phyloP scores from a whole-genome alignment of 2,888 invertebrate genomes.

The Sarcophaga subvicina region DNA sequence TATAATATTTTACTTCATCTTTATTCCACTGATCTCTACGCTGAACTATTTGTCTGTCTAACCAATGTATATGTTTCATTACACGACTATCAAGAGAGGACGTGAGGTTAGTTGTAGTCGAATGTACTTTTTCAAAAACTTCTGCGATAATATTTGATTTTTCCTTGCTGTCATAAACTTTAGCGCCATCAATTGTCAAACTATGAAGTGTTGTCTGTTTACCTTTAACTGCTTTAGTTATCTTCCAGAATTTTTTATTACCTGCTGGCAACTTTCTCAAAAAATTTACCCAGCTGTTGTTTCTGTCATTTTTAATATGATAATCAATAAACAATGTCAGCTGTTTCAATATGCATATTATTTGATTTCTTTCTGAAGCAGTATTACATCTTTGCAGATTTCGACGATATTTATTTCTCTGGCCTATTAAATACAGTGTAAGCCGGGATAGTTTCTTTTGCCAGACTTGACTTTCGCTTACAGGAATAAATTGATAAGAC shows the following conservation, averaged over 20 bases:
- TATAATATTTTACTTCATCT: background rate
- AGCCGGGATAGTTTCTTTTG: too few species aligned
- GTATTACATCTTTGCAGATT: background rate
- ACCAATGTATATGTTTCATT: background rate
- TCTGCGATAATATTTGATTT: slow-evolving; percentile 7
- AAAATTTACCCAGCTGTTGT: slow-evolving; percentile 1
- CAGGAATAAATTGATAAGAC: too few species aligned
- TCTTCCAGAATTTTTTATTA: slow-evolving; percentile 19
- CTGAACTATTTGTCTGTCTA: background rate
- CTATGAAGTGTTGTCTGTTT: background rate
- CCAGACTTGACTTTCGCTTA: too few species aligned
- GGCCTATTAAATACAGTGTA: too few species aligned
- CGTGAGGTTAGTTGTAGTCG: background rate
- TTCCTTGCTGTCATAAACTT: background rate
- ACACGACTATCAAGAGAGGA: background rate
- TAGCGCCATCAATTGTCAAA: background rate
- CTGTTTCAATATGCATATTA: background rate
- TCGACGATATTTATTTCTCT: too few species aligned
- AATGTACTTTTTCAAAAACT: background rate
- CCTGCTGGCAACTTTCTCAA: background rate
- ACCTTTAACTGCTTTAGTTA: slow-evolving; percentile 8
- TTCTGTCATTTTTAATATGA: slow-evolving; percentile 2
- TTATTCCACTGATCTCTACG: background rate
- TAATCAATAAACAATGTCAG: background rate
- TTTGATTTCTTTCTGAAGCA: background rate